Conservation (phyloP, 1,140 invertebrate species). For the Drosophila equinoxialis region DNA sequence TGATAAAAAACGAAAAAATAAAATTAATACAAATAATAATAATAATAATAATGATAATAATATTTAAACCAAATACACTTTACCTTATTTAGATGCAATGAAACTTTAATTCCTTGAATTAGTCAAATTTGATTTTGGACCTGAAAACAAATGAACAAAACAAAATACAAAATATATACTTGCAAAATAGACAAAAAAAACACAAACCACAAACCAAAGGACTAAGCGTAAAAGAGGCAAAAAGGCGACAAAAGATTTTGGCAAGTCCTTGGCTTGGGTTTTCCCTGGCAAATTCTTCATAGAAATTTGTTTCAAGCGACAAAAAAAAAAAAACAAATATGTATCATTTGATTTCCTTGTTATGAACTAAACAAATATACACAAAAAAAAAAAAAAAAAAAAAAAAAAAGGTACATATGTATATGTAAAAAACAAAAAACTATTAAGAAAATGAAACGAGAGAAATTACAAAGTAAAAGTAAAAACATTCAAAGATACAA, state of each 20-base stretch:
- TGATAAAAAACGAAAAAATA: slow-evolving; percentile 54
- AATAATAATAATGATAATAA: slow-evolving; percentile 48
- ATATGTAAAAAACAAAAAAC: slow-evolving; percentile 7
- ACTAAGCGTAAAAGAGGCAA: slow-evolving; percentile 17
- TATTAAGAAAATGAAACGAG: slow-evolving; percentile 46
- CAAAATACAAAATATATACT: slow-evolving; percentile 54
- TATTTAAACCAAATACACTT: slow-evolving; percentile 74
- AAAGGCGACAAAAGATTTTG: not conserved
- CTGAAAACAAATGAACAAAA: slow-evolving; percentile 55
- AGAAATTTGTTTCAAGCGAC: slow-evolving; percentile 58
- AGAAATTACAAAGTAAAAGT: slow-evolving; percentile 74
- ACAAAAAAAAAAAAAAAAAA: slow-evolving; percentile 56
- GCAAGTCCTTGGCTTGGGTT: not conserved
- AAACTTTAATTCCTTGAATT: slow-evolving; percentile 82
- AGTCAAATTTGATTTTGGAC: slow-evolving; percentile 82
- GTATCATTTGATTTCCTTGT: slow-evolving; percentile 74
- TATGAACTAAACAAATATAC: slow-evolving; percentile 78
- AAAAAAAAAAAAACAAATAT: slow-evolving; percentile 31
- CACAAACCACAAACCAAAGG: slow-evolving; percentile 15
- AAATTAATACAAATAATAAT: slow-evolving; percentile 6
- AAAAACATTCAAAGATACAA: slow-evolving; percentile 80
- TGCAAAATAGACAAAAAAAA: slow-evolving; percentile 74
- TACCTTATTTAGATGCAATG: slow-evolving; percentile 81
- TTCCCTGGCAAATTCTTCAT: slow-evolving; percentile 48
- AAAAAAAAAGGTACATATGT: slow-evolving; percentile 1